These are phyloP conservation scores for Mustela lutreola DNA, from an alignment of 2,113 vertebrate species.

Conservation along the genomic window DNA sequence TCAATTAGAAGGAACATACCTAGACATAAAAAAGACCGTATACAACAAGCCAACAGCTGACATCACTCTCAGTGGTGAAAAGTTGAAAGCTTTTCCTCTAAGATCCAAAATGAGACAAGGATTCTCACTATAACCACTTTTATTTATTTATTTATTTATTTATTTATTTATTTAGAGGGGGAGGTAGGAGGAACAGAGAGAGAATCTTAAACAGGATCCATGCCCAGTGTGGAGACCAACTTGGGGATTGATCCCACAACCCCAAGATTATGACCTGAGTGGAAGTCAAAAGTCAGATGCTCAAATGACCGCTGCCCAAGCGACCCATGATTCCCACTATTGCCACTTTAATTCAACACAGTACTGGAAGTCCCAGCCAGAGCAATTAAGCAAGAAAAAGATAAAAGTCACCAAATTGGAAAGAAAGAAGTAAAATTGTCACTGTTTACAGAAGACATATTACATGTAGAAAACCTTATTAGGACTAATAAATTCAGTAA, in stretches of 20 bases:
- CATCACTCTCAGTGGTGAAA: neutral
- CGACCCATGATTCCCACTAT: neutral
- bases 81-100: neutral
- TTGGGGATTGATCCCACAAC: neutral
- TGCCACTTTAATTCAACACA: neutral
- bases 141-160: too few species aligned
- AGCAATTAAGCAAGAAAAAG: neutral
- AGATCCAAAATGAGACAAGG: neutral
- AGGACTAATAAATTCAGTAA: neutral
- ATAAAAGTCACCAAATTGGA: neutral
- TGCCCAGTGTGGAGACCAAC: neutral
- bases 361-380: neutral
- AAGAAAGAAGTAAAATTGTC: neutral
- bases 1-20: neutral
- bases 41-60: neutral
- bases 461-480: neutral
- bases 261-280: neutral
- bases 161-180: neutral
- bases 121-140: neutral
- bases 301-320: neutral
- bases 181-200: neutral
- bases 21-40: neutral
- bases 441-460: neutral
- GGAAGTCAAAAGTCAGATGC: neutral
- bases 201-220: neutral